Conservation (phyloP, 2,797 vertebrate species). For the Cirrhinus mrigala region DNA sequence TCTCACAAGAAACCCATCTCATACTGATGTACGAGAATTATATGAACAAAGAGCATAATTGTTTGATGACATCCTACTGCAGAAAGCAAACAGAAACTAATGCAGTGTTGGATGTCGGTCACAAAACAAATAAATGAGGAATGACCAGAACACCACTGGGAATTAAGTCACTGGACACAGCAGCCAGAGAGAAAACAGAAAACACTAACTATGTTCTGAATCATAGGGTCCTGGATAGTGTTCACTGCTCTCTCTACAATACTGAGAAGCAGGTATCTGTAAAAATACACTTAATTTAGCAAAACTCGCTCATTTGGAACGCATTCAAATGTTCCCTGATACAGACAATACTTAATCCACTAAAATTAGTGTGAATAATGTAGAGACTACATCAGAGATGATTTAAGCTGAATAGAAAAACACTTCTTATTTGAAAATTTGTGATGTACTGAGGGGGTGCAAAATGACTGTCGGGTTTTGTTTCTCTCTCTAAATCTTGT, state of each 20-base stretch:
- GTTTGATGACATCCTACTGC: neutral
- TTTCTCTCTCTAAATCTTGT: neutral
- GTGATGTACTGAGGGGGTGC: neutral
- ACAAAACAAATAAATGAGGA: conserved; percentile 20
- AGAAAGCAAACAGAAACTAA: neutral
- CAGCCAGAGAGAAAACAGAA: conserved; percentile 23
- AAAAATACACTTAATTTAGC: neutral
- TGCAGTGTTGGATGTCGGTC: neutral
- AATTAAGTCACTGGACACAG: neutral
- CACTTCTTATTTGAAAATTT: neutral
- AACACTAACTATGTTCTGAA: neutral
- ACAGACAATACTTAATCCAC: neutral
- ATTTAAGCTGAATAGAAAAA: neutral
- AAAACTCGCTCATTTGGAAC: neutral
- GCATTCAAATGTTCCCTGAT: neutral
- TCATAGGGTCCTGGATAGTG: neutral
- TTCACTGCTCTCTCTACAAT: conserved; percentile 7
- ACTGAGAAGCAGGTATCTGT: neutral
- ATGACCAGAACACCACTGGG: conserved; percentile 11
- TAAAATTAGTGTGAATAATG: neutral
- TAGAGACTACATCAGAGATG: neutral
- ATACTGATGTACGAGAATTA: neutral
- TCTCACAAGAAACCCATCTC: conserved; percentile 22
- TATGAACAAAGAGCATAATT: neutral
- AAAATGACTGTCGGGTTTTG: neutral